Percentiles rank a stretch among this genome's conserved stretches.
phyloP scores from a whole-genome alignment of 2,113 vertebrate genomes.

The Bubalus kerabau region DNA sequence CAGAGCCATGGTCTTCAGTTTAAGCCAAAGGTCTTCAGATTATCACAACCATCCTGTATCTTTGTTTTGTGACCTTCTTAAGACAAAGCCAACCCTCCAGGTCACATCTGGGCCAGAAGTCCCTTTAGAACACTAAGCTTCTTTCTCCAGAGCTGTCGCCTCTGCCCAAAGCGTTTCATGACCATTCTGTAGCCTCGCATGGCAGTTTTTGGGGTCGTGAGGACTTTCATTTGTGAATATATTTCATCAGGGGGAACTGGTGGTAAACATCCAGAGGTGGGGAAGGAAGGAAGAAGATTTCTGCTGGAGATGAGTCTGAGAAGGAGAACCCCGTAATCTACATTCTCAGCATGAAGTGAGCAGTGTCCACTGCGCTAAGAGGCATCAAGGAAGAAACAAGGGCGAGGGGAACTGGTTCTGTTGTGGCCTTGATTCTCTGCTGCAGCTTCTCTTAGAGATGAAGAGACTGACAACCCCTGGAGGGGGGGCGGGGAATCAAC shows the following conservation, averaged over 20 bases:
- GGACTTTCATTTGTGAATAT: background rate
- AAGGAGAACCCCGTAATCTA: background rate
- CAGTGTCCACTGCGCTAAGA: background rate
- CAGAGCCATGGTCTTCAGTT: background rate
- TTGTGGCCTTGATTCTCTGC: too few species aligned
- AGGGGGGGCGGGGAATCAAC: background rate
- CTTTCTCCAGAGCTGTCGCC: background rate
- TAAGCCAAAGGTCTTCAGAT: background rate
- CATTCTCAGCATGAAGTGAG: background rate
- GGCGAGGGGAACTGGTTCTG: too few species aligned
- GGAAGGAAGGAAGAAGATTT: background rate
- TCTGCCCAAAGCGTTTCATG: fast-evolving
- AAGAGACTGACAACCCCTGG: background rate
- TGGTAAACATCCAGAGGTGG: background rate
- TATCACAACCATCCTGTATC: background rate
- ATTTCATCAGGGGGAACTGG: background rate
- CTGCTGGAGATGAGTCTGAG: background rate
- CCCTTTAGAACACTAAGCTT: background rate
- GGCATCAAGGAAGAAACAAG: background rate
- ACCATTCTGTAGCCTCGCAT: background rate
- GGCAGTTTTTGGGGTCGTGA: background rate
- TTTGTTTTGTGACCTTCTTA: background rate
- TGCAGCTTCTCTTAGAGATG: background rate
- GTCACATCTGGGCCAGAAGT: background rate
- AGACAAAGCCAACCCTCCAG: background rate